These are phyloP conservation scores for Cryptotis parvus DNA, from an alignment of 2,113 vertebrate species.

Conservation along the genomic window DNA sequence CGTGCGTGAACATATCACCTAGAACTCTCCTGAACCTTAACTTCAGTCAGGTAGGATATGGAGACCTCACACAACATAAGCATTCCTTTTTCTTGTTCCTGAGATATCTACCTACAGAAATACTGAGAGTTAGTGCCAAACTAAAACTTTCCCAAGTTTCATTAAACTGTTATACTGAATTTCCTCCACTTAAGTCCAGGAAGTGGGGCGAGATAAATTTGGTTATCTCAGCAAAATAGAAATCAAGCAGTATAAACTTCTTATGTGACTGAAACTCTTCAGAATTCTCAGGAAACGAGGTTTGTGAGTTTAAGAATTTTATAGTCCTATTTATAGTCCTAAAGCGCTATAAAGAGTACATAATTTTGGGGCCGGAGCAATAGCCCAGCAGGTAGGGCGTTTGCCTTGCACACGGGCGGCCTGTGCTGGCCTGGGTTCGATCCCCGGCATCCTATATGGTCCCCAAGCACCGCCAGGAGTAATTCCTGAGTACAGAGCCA, in stretches of 20 bases:
- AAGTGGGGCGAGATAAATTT: too few relatives aligned
- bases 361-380: too few relatives aligned
- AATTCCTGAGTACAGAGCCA: too few relatives aligned
- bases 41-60: not conserved
- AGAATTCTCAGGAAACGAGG: slow-evolving; percentile 26
- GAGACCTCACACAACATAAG: not conserved
- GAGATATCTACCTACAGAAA: not conserved
- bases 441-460: too few relatives aligned
- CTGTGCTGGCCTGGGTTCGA: too few relatives aligned
- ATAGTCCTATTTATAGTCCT: too few relatives aligned
- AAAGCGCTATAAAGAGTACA: too few relatives aligned
- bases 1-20: slow-evolving; percentile 42
- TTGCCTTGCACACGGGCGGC: too few relatives aligned
- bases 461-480: too few relatives aligned
- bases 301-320: too few relatives aligned
- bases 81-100: slow-evolving; percentile 2
- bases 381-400: too few relatives aligned
- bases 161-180: not conserved
- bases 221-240: slow-evolving; percentile 39
- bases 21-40: slow-evolving; percentile 8
- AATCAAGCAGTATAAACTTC: not conserved
- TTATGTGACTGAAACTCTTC: not conserved
- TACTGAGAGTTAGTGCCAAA: not conserved
- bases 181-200: not conserved
- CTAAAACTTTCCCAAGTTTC: slow-evolving; percentile 25